A percentile compares a stretch with the other conserved stretches of the same genome.
These are phyloP conservation scores for Paradoxurus hermaphroditus DNA, from an alignment of 2,113 vertebrate genomes.

Conservation along the genomic window DNA sequence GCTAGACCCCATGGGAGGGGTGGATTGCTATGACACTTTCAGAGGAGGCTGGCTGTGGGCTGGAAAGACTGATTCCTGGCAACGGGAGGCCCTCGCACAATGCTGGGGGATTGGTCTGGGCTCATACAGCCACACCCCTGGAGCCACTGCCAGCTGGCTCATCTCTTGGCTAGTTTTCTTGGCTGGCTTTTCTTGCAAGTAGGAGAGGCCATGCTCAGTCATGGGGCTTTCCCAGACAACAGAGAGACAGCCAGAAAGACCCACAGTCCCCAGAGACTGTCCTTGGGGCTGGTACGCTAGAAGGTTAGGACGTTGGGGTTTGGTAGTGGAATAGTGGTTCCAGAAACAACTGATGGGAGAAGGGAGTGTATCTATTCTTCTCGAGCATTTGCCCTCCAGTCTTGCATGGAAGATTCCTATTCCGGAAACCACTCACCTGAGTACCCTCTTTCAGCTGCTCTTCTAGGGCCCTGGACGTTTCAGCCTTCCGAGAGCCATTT, in stretches of 20 bases:
- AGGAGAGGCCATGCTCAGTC: not conserved
- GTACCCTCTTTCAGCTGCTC: not conserved
- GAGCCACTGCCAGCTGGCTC: constrained; percentile 58
- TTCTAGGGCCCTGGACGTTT: not conserved
- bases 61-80: not conserved
- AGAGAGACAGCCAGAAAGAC: not conserved
- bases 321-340: not conserved
- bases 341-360: not conserved
- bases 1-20: constrained; percentile 37
- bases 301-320: not conserved
- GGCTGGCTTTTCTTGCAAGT: constrained; percentile 6
- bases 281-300: not conserved
- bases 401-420: not conserved
- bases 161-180: constrained; percentile 59
- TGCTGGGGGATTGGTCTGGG: constrained; percentile 17
- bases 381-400: not conserved
- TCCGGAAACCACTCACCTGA: not conserved
- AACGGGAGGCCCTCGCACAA: not conserved
- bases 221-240: constrained; percentile 43
- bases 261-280: not conserved
- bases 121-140: not conserved
- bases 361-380: not conserved
- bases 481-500: not conserved
- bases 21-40: not conserved
- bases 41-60: not conserved